A percentile compares a stretch with the other conserved stretches of the same genome.
Evolutionary conservation across 2,888 invertebrate genomes (phyloP).

Genomic region (Apeira syringaria): DNA sequence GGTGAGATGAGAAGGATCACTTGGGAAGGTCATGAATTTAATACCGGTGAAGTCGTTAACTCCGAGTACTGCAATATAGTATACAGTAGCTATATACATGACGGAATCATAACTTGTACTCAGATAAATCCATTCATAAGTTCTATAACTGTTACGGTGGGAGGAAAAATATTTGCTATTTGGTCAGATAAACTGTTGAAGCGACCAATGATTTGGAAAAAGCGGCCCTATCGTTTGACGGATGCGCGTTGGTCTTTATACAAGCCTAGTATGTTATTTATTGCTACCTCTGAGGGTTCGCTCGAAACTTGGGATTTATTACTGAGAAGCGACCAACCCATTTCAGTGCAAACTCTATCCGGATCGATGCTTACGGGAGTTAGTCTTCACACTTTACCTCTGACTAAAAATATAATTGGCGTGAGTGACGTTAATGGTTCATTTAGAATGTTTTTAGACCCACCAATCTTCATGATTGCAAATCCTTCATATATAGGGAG

Average conservation of each 20-base stretch:
- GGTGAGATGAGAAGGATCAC: constrained; percentile 71
- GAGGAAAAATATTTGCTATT: constrained; percentile 89
- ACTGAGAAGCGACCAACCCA: constrained; percentile 86
- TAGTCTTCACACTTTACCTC: constrained; percentile 81
- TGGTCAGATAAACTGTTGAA: constrained; percentile 87
- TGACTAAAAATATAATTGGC: constrained; percentile 85
- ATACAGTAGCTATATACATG: constrained; percentile 85
- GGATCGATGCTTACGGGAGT: constrained; percentile 86
- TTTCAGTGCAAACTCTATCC: constrained; percentile 86
- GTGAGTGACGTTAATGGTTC: constrained; percentile 88
- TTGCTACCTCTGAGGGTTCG: constrained; percentile 88
- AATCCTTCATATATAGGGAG: constrained; percentile 64
- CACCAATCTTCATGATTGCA: constrained; percentile 77
- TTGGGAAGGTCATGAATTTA: constrained; percentile 88
- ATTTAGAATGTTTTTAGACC: constrained; percentile 85
- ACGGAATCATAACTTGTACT: constrained; percentile 86
- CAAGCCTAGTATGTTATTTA: constrained; percentile 87
- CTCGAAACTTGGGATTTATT: constrained; percentile 93
- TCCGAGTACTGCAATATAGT: constrained; percentile 79
- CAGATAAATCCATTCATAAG: constrained; percentile 85
- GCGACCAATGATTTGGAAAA: constrained; percentile 87
- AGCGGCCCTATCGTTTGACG: constrained; percentile 82
- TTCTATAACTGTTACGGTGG: constrained; percentile 87
- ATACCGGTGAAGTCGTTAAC: constrained; percentile 84
- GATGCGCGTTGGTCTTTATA: constrained; percentile 90